Conservation (phyloP, 1,140 invertebrate species). For the Achatina immaculata region DNA sequence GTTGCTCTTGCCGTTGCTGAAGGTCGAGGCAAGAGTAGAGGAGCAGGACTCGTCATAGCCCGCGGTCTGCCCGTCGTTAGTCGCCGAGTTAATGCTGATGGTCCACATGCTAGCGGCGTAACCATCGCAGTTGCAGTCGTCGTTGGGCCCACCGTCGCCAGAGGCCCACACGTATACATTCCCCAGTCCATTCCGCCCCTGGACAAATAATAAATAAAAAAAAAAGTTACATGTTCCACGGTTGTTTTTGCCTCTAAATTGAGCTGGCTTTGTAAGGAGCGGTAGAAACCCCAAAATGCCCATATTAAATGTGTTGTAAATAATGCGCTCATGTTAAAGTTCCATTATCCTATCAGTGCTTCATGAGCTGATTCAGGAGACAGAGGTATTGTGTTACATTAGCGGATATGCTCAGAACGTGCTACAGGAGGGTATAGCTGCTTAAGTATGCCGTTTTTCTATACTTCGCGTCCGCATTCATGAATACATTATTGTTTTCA, state of each 20-base stretch:
- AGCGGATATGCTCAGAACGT: no score
- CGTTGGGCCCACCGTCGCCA: slow-evolving; percentile 97
- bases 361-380: background rate
- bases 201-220: slow-evolving; percentile 33
- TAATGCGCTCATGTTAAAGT: background rate
- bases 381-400: no score
- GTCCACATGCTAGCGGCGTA: slow-evolving; percentile 99
- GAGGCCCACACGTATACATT: slow-evolving; percentile 99
- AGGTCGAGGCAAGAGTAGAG: slow-evolving; percentile 96
- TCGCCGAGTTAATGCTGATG: slow-evolving; percentile 98
- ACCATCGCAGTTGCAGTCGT: slow-evolving; percentile 99
- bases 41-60: slow-evolving; percentile 99
- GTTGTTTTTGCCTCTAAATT: background rate
- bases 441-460: no score
- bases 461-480: no score
- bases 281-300: background rate
- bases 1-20: slow-evolving; percentile 95
- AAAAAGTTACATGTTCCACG: background rate
- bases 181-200: slow-evolving; percentile 95
- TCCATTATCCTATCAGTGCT: background rate
- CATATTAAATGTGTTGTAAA: background rate
- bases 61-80: slow-evolving; percentile 99
- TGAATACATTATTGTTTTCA: no score
- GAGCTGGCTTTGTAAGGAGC: background rate
- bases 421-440: no score